Base-by-base conservation (phyloP, 1,140 invertebrate species). In the Cotesia typhae region DNA sequence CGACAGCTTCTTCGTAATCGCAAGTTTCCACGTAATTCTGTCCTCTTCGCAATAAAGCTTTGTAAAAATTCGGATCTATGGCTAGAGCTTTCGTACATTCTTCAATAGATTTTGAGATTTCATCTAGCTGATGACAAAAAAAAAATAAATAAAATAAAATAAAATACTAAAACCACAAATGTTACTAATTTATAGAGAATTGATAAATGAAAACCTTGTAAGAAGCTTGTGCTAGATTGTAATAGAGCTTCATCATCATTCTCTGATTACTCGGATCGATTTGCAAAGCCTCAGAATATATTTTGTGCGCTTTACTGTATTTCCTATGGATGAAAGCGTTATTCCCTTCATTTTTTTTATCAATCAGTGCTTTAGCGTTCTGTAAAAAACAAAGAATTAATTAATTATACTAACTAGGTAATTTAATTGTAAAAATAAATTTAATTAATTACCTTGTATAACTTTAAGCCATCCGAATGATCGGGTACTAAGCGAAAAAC, bases 321-420 rank as follows among this genome's bases (percentile, higher is more conserved):
- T 60, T 37, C 20, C 20, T 59, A 3, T 38, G 37, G 4, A 20
- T 14, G 12, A 60, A 36, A 14, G 67, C 67, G 14, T 59, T 17
- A 17, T 69, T 69, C 5, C 67, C 67, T 37, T 28, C 67, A 10
- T 41, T 6, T 28, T 69, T 69, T 38, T 59, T 69, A n/a, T 59
- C 67, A 4, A 38, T 38, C 53, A 69, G 7, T 12, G 10, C 53
- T 20, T 59, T 69, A 5, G 67, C 55, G 9, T 41, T 69, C 53
- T 67, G 65, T 47, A 10, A 47, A 47, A 51, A 47, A 28, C 10
- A 28, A 60, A 28, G 1, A 57, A 12, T 57, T 10, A 52, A 52
- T 52, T n/a, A 52, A 35, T 64, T 64, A 35, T 37, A 35, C 14
- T 9, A 36, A 36, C 0, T 20, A 28, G 37, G 12, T 36, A 12